phyloP scores from a whole-genome alignment of 2,888 invertebrate species.

The Tethea ocularis region DNA sequence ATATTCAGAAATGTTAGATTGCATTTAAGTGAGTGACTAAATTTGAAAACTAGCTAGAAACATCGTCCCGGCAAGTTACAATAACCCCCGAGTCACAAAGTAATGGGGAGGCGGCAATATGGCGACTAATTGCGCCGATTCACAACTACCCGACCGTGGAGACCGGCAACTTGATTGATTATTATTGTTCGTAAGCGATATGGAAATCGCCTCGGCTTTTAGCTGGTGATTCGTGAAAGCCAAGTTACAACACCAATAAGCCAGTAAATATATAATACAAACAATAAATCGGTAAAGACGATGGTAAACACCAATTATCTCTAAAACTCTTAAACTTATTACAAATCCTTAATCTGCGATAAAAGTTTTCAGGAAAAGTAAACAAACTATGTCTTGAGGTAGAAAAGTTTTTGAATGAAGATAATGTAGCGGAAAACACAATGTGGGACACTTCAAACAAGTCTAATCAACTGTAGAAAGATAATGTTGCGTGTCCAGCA shows the following conservation, averaged over 20 bases:
- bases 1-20: no score
- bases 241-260: neutral
- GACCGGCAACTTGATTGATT: slow-evolving; percentile 61
- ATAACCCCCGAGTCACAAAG: neutral
- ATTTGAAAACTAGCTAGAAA: neutral
- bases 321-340: no score
- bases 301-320: no score
- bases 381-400: neutral
- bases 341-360: no score
- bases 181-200: slow-evolving; percentile 55
- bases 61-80: neutral
- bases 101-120: slow-evolving; percentile 42
- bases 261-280: neutral
- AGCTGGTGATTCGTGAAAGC: slow-evolving; percentile 24
- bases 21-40: no score
- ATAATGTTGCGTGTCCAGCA: neutral
- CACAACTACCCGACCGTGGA: slow-evolving; percentile 58
- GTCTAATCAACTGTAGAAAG: neutral
- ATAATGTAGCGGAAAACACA: neutral
- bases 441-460: neutral
- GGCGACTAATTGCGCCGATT: slow-evolving; percentile 73
- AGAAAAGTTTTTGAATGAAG: slow-evolving; percentile 1
- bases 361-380: neutral
- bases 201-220: slow-evolving; percentile 49
- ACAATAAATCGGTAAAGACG: neutral